Percentiles rank a stretch among this genome's conserved stretches.
phyloP scores from a whole-genome alignment of 2,888 invertebrate species.

The Dynastes maya region DNA sequence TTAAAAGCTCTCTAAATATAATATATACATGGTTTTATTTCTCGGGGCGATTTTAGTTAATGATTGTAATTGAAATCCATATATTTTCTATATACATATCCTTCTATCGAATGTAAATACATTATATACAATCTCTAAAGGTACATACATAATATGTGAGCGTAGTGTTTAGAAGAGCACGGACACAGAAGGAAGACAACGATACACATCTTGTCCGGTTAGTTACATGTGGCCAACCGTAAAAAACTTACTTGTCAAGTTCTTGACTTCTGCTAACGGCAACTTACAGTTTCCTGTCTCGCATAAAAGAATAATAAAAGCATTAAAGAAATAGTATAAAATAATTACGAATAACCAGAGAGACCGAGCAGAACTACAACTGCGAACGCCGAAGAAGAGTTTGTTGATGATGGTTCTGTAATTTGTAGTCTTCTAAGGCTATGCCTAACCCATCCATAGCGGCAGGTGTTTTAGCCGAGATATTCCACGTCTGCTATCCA shows the following conservation, averaged over 20 bases:
- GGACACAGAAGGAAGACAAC: constrained; percentile 12
- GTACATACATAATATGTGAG: not conserved
- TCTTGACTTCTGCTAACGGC: constrained; percentile 45
- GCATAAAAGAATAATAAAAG: constrained; percentile 38
- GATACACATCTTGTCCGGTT: constrained; percentile 39
- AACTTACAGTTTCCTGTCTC: constrained; percentile 42
- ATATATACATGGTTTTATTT: not conserved
- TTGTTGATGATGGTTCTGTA: not conserved
- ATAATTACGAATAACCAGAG: constrained; percentile 14
- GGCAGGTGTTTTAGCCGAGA: not conserved
- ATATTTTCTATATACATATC: constrained; percentile 1
- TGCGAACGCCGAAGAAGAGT: not conserved
- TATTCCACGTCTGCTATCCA: not conserved
- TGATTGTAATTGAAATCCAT: constrained; percentile 9
- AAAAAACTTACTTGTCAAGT: constrained; percentile 44
- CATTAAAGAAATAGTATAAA: constrained; percentile 17
- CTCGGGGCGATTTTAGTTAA: not conserved
- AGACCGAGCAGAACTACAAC: too few species aligned
- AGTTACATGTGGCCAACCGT: constrained; percentile 35
- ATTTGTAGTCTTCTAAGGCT: not conserved
- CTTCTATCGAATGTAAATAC: not conserved
- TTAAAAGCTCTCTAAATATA: not conserved
- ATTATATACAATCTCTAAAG: not conserved
- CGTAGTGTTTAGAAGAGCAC: constrained; percentile 26
- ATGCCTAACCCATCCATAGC: not conserved